Base-by-base conservation (phyloP, 2,113 vertebrate genomes). In the Amazona vittata region DNA sequence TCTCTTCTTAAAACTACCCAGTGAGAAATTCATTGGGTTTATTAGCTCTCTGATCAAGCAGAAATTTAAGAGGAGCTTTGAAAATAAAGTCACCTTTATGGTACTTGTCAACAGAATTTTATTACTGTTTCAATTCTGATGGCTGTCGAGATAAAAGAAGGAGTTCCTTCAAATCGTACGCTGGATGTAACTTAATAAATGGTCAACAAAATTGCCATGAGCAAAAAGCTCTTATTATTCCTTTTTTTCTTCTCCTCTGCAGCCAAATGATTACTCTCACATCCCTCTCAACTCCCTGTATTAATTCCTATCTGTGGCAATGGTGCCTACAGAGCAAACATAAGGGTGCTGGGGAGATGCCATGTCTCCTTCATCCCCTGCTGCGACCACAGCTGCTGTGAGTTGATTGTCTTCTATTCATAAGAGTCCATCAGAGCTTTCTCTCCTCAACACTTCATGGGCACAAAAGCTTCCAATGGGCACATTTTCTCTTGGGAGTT, bases 41-140 rank as follows among this genome's bases (percentile, higher is more conserved):
- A 64, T 84, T 94, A 94, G 77, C 46, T 76, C 63, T 80, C 64
- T 43, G 55, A 86, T 83, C 29, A 76, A 94, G 94, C 74, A 96
- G 95, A 98, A 98, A 96, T 53, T 64, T n/a, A 93, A 97, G 94
- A 95, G 31, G n/a, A 47, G 57, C 68, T 52, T 81, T 74, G 85
- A 50, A 93, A 96, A 98, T 86, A 97, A 94, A 96, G 88, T 80
- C 39, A 11, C 71, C 64, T 97, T 96, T 96, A 86, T 90, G 73
- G 73, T 77, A 92, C 70, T 95, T 96, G 93, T 94, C 96, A 97
- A 79, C 95, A 93, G 77, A 93, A 68, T 52, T 93, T 52, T 92
- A 92, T 97, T 89, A 92, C 57, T 89, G 39, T 83, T 96, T 70
- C 43, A 20, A 93, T 93, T 80, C 86, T 6, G n/a, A 93, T 87